Conservation (phyloP, 2,888 invertebrate species). For the Hypercompe scribonia region DNA sequence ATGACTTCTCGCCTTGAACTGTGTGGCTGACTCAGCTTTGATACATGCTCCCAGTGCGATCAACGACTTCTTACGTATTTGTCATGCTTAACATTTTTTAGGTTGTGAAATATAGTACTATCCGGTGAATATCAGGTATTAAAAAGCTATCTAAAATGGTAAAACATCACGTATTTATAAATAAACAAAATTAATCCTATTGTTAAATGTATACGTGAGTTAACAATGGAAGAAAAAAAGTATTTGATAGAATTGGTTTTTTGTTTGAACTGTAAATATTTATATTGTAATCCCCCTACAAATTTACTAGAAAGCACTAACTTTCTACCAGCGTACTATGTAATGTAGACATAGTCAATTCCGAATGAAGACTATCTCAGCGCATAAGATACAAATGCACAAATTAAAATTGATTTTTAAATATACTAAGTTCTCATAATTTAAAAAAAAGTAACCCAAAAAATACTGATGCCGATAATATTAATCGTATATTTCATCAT, state of each 20-base stretch:
- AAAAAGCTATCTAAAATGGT: not conserved
- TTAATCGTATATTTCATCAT: not conserved
- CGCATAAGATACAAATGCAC: not conserved
- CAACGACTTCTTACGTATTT: constrained; percentile 2
- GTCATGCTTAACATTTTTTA: not conserved
- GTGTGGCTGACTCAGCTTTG: constrained; percentile 37
- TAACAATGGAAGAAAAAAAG: not conserved
- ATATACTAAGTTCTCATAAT: not conserved
- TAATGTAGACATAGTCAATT: not conserved
- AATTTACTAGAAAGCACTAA: not conserved
- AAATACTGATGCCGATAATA: not conserved
- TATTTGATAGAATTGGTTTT: not conserved
- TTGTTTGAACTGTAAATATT: not conserved
- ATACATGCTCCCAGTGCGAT: constrained; percentile 8
- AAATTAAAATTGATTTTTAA: not conserved
- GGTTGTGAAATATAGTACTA: constrained; percentile 6
- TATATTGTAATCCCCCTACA: not conserved
- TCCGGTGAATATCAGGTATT: constrained; percentile 3
- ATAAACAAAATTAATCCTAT: not conserved
- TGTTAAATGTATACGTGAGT: not conserved
- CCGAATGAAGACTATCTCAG: not conserved
- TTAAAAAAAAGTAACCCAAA: not conserved
- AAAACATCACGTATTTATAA: not conserved
- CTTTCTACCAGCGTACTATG: not conserved
- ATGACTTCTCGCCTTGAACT: constrained; percentile 41